Conservation (phyloP, 2,888 invertebrate species). For the Synanthedon myopaeformis region DNA sequence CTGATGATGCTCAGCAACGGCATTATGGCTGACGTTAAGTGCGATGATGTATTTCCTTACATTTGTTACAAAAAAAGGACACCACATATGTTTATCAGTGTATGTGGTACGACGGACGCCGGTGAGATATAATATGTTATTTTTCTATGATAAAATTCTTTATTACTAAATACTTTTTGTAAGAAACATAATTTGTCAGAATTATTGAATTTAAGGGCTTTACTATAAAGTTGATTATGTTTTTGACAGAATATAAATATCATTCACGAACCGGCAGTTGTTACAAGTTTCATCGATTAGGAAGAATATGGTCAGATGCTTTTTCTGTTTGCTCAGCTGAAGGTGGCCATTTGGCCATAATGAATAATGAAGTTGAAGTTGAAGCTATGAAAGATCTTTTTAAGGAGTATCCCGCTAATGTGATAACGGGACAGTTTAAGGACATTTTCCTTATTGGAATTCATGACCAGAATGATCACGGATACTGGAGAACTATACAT, state of each 20-base stretch:
- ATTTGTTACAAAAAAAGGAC: slow-evolving; percentile 10
- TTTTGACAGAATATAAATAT: slow-evolving; percentile 19
- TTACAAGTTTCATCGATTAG: slow-evolving; percentile 33
- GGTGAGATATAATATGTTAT: slow-evolving; percentile 4
- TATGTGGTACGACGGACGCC: slow-evolving; percentile 12
- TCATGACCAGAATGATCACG: slow-evolving; percentile 15
- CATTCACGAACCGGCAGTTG: slow-evolving; percentile 27
- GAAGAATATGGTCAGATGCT: slow-evolving; percentile 12
- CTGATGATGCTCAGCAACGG: slow-evolving; percentile 5
- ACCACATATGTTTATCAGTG: background rate
- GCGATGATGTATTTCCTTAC: slow-evolving; percentile 9
- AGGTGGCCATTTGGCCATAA: slow-evolving; percentile 16
- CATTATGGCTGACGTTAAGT: slow-evolving; percentile 9
- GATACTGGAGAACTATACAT: slow-evolving; percentile 19
- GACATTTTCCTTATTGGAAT: slow-evolving; percentile 16
- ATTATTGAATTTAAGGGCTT: no score
- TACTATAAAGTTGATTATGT: no score
- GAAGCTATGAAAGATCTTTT: slow-evolving; percentile 14
- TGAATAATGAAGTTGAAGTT: slow-evolving; percentile 17
- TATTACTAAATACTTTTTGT: no score
- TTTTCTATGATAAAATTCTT: no score
- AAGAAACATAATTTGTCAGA: no score
- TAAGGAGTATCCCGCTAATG: slow-evolving; percentile 2
- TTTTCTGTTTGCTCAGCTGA: slow-evolving; percentile 14
- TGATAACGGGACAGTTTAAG: slow-evolving; percentile 7